Evolutionary conservation across 2,797 vertebrate species (phyloP).

Genomic region (Simalia tracyae): DNA sequence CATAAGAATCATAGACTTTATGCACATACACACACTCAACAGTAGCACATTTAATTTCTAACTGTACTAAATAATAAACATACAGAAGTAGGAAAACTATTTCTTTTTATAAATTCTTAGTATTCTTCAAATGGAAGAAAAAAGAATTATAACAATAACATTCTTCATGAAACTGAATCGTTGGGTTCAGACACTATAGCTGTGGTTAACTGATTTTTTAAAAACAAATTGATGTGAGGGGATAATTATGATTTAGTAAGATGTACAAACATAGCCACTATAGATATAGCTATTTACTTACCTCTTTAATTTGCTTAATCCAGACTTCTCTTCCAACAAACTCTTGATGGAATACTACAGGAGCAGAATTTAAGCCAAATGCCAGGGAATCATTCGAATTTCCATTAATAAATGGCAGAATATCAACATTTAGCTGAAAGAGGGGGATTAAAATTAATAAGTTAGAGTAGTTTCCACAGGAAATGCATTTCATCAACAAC

Average conservation of each 20-base stretch:
- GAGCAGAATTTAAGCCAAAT: conserved; percentile 89
- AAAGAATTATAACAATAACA: neutral
- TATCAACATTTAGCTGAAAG: conserved; percentile 90
- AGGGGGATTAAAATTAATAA: conserved; percentile 32
- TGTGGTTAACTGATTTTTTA: neutral
- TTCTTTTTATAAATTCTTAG: neutral
- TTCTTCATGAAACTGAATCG: neutral
- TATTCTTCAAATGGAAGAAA: neutral
- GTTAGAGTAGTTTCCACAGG: neutral
- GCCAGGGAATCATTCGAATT: conserved; percentile 69
- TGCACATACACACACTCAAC: neutral
- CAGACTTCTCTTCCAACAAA: conserved; percentile 85
- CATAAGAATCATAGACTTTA: neutral
- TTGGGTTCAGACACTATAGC: neutral
- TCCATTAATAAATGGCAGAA: conserved; percentile 91
- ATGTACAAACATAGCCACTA: neutral
- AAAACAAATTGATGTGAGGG: neutral
- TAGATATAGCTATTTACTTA: conserved; percentile 59
- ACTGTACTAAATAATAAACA: neutral
- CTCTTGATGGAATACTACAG: conserved; percentile 90
- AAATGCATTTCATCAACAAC: neutral
- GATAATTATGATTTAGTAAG: neutral
- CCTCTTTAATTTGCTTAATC: conserved; percentile 89
- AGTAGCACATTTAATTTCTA: conserved; percentile 1
- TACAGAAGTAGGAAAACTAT: neutral